Evolutionary conservation across 2,113 vertebrate genomes (phyloP), one percentile per base, ranked within the genome.

Genomic region (Pleuronectes platessa): DNA sequence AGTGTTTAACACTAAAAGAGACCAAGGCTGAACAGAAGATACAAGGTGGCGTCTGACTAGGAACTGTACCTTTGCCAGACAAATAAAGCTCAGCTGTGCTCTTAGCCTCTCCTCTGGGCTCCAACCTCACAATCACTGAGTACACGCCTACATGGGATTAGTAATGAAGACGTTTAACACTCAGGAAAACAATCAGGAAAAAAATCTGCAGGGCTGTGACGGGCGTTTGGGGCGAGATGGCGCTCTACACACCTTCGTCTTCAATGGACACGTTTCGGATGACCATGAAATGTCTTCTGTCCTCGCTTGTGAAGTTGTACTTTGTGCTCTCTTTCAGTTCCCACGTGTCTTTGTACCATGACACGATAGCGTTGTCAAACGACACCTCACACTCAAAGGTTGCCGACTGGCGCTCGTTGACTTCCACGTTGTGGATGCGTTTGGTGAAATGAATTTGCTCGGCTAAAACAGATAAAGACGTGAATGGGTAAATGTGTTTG

Each of bases 391-490:
- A 99, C 80, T 99, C 98, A 31, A 99, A 99, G 70, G 96, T 97
- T 84, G 97, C 97, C 1, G 97, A 96, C 60, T 99, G 97, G 35
- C 96, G 96, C 76, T 99, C 98, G 27, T 95, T 97, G 85, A 99
- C 97, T 88, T 98, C 97, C 3, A 99, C 95, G 90, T 98, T 98
- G 95, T 99, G 97, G 91, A 99, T 99, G 83, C 96, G 96, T 94
- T 96, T 99, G 63, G 98, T 99, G 93, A 99, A 99, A 93, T 99
- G 97, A 93, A 99, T 99, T 84, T 98, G 97, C 91, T 98, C 96
- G 58, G 98, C 98, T 99, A 94, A 92, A 94, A 94, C 80, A 94
- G 83, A 95, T 86, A 93, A 65, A 94, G 77, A 91, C 68, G 87
- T 80, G 87, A 89, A 86, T 84, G 85, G 80, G 60, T 77, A 53